A percentile compares a stretch with the other conserved stretches of the same genome.
phyloP scores from a whole-genome alignment of 2,113 vertebrate genomes.

The Prochilodus magdalenae region DNA sequence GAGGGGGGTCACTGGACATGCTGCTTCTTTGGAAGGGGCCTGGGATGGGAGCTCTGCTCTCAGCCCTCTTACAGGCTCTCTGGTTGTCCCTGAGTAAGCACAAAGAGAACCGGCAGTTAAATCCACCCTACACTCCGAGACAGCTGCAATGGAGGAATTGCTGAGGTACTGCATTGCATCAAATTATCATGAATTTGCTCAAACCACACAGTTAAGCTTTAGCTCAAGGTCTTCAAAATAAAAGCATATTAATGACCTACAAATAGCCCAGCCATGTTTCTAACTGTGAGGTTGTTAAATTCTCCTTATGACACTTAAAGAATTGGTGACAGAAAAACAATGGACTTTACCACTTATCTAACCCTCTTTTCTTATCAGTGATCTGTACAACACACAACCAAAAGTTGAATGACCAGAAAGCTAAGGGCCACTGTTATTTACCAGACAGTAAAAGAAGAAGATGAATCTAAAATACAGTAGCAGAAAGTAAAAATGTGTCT shows the following conservation, averaged over 20 bases:
- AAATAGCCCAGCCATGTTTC: neutral
- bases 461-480: neutral
- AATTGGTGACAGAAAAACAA: neutral
- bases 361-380: neutral
- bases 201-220: neutral
- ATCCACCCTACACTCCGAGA: conserved; percentile 20
- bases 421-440: neutral
- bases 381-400: neutral
- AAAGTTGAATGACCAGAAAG: neutral
- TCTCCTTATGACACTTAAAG: neutral
- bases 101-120: conserved; percentile 31
- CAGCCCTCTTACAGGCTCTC: conserved; percentile 40
- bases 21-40: conserved; percentile 56
- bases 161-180: conserved; percentile 6
- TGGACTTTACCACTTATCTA: neutral
- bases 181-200: conserved; percentile 18
- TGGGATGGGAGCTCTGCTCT: conserved; percentile 47
- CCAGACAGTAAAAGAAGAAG: neutral
- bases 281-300: neutral
- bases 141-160: neutral
- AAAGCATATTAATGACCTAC: neutral
- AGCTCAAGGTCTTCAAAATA: neutral
- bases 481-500: neutral
- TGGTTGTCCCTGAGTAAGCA: conserved; percentile 40
- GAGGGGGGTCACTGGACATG: conserved; percentile 94